Evolutionary conservation across 2,113 vertebrate genomes (phyloP), one percentile per base, ranked within the genome.

Genomic region (Tachycineta bicolor): DNA sequence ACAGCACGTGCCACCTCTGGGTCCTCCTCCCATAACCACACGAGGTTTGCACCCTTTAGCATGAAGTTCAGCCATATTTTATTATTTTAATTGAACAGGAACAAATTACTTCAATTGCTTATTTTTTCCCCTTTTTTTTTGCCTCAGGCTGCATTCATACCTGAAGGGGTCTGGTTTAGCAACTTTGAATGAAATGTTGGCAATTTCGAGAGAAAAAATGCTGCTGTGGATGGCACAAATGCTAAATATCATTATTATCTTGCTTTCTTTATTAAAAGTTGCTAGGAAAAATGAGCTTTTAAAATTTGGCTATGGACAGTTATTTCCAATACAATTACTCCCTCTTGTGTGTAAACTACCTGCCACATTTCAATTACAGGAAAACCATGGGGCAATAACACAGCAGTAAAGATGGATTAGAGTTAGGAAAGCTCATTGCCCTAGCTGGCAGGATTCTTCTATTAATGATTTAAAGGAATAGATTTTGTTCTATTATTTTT

Each of bases 301-400:
- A 91, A 90, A 95, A 84, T 94, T 97, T 97, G 87, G 94, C 97
- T 97, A 93, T 93, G 92, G 97, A 93, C 89, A 80, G 73, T 87
- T 97, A 96, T 97, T 97, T 97, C 95, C 97, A 96, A 97, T 96
- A 88, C 62, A 97, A 94, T 97, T 86, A 94, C 92, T 97, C 95
- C 95, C 91, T 96, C 95, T 95, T 96, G 84, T 97, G 91, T 97
- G 95, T 97, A 96, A 97, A 75, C 97, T 97, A 96, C 94, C 95
- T 97, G 96, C 83, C 92, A 95, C 75, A 82, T 97, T 97, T 98
- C 97, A 98, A 97, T 98, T 97, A 95, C 77, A 87, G 65, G 75
- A 95, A 92, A 96, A 81, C 82, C 81, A 79, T 92, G 86, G 78
- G 83, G 68, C 87, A 96, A 94, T 92, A 96, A 89, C 86, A 23